These are phyloP conservation scores for Casuarius casuarius DNA, from an alignment of 2,113 vertebrate species.

Conservation along the genomic window DNA sequence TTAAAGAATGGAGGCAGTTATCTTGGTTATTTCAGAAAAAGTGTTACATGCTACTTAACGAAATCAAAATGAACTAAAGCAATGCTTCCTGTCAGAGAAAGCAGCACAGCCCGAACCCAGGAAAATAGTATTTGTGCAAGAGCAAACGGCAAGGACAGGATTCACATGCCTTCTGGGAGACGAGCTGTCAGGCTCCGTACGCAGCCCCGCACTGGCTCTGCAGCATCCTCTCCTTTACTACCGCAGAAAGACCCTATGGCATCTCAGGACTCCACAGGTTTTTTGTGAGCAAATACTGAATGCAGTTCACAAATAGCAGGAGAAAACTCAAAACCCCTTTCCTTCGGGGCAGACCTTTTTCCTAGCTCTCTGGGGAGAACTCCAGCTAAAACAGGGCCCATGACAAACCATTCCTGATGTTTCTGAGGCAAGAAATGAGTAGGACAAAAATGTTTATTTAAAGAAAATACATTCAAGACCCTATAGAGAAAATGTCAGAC, in stretches of 20 bases:
- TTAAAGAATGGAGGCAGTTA: not conserved
- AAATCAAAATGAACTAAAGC: not conserved
- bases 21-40: not conserved
- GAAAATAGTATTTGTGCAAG: not conserved
- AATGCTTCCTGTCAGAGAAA: not conserved
- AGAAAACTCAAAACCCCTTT: not conserved
- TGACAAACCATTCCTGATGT: rapidly evolving
- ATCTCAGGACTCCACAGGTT: not conserved
- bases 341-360: not conserved
- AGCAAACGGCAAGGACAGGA: not conserved
- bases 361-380: not conserved
- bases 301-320: not conserved
- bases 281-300: not conserved
- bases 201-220: not conserved
- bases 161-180: not conserved
- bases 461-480: not conserved
- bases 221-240: not conserved
- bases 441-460: not conserved
- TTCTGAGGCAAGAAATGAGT: not conserved
- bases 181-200: not conserved
- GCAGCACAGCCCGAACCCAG: not conserved
- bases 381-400: not conserved
- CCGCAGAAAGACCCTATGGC: not conserved
- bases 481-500: not conserved
- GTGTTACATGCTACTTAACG: not conserved